Conservation (phyloP, 2,113 vertebrate species). For the Hypocryptadius cinnamomeus region DNA sequence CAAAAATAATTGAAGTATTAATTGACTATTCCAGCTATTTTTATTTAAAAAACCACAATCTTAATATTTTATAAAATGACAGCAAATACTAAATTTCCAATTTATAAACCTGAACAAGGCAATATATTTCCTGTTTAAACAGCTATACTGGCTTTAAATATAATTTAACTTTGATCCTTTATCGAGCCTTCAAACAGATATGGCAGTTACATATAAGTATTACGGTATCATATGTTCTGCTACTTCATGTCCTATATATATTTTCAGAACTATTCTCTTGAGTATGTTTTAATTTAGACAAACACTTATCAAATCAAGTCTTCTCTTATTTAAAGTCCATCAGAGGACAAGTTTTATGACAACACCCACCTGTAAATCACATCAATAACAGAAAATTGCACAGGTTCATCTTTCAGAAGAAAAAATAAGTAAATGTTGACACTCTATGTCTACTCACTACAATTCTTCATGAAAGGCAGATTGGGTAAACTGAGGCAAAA, state of each 20-base stretch:
- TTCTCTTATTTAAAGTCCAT: neutral
- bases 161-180: neutral
- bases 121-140: neutral
- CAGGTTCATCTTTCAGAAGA: neutral
- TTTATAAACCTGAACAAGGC: neutral
- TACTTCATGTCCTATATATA: neutral
- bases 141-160: neutral
- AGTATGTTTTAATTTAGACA: neutral
- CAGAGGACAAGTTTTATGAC: neutral
- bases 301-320: neutral
- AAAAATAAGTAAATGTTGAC: neutral
- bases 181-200: neutral
- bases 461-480: neutral
- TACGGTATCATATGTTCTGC: neutral
- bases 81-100: neutral
- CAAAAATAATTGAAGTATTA: conserved; percentile 75
- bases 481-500: neutral
- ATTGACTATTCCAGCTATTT: conserved; percentile 31
- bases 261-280: neutral
- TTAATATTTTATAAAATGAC: neutral
- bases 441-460: neutral
- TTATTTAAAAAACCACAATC: neutral
- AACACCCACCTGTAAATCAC: neutral
- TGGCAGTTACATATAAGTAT: neutral
- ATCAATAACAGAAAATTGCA: neutral